Percentiles rank a stretch among this genome's conserved stretches.
These are phyloP conservation scores for Microplitis demolitor DNA, from an alignment of 1,140 invertebrate species.

Conservation along the genomic window DNA sequence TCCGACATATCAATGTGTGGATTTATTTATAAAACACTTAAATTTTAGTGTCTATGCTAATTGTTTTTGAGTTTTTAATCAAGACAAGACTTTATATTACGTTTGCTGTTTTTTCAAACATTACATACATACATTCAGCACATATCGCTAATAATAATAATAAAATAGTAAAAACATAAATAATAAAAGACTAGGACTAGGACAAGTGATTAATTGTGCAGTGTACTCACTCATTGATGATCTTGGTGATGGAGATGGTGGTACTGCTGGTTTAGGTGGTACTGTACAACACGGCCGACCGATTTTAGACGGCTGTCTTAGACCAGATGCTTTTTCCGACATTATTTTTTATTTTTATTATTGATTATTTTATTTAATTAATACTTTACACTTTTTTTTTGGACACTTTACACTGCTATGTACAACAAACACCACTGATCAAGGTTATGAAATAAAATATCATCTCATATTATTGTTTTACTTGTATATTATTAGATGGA, in stretches of 20 bases:
- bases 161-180: not conserved
- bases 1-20: too few relatives aligned
- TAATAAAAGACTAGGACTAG: not conserved
- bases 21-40: not conserved
- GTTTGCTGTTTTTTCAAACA: too few relatives aligned
- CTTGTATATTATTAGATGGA: too few relatives aligned
- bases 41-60: not conserved
- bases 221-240: conserved; percentile 44
- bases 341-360: conserved; percentile 33
- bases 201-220: not conserved
- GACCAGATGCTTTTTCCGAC: conserved; percentile 58
- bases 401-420: conserved; percentile 4
- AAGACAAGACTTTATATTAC: too few relatives aligned
- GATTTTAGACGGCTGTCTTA: conserved; percentile 68
- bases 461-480: too few relatives aligned
- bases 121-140: too few relatives aligned
- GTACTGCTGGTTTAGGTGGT: conserved; percentile 65
- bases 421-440: not conserved
- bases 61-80: too few relatives aligned
- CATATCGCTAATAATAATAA: too few relatives aligned
- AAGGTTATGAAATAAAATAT: conserved; percentile 4
- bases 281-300: conserved; percentile 64
- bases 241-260: conserved; percentile 64
- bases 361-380: too few relatives aligned
- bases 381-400: not conserved